phyloP scores from a whole-genome alignment of 2,888 invertebrate genomes.

The Eumerus sabulonum region DNA sequence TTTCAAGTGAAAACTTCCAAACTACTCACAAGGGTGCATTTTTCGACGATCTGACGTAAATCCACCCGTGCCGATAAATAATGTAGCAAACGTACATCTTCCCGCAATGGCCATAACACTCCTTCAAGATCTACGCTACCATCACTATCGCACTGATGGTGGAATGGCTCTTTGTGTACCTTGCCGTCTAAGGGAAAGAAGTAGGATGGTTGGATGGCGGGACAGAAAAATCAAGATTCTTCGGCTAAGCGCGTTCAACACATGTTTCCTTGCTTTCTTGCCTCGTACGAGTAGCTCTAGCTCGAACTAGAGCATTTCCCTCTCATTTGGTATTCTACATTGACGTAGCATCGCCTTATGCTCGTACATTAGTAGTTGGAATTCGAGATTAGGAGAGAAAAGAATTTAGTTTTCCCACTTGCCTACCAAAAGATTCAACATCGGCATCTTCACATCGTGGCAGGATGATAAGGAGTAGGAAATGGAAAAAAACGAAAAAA shows the following conservation, averaged over 20 bases:
- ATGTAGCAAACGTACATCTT: constrained; percentile 57
- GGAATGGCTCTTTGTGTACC: background rate
- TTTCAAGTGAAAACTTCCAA: constrained; percentile 49
- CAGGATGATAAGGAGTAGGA: constrained; percentile 19
- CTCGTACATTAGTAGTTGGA: constrained; percentile 51
- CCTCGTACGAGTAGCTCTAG: too few species aligned
- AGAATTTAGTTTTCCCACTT: constrained; percentile 65
- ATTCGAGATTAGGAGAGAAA: constrained; percentile 46
- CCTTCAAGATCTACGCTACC: constrained; percentile 36
- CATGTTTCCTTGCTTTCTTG: constrained; percentile 63
- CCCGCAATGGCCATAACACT: constrained; percentile 48
- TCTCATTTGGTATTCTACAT: constrained; percentile 60
- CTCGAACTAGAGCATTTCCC: constrained; percentile 15
- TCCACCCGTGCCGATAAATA: constrained; percentile 63
- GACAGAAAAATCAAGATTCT: constrained; percentile 45
- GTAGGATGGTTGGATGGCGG: background rate
- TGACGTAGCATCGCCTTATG: constrained; percentile 58
- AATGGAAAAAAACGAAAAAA: too few species aligned
- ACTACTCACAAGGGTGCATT: constrained; percentile 61
- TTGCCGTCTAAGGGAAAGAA: background rate
- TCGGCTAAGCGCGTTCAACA: constrained; percentile 62
- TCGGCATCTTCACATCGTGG: constrained; percentile 32
- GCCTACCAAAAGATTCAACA: constrained; percentile 66
- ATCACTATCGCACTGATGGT: background rate
- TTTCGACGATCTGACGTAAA: constrained; percentile 59